phyloP scores from a whole-genome alignment of 2,113 vertebrate species.

The Phaetusa simplex region DNA sequence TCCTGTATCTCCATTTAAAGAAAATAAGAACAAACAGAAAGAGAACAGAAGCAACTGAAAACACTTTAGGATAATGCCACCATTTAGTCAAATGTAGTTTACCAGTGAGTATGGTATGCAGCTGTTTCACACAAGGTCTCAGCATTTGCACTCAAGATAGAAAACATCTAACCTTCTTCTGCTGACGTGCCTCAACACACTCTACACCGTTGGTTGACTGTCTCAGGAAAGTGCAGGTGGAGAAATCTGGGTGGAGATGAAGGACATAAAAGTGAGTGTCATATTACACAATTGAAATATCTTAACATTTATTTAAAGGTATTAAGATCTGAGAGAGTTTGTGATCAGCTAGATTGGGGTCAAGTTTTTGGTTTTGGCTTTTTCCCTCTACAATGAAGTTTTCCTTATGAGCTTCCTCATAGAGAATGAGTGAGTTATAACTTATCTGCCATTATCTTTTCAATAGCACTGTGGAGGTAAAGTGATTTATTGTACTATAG shows the following conservation, averaged over 20 bases:
- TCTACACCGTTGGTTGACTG: background rate
- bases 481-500: background rate
- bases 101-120: background rate
- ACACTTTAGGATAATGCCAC: background rate
- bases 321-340: background rate
- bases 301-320: background rate
- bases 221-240: background rate
- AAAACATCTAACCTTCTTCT: background rate
- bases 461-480: background rate
- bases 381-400: background rate
- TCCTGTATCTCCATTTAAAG: background rate
- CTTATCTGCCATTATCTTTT: background rate
- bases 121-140: background rate
- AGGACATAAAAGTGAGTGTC: background rate
- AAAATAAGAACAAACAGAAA: background rate
- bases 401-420: background rate
- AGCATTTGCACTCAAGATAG: background rate
- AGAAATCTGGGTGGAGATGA: background rate
- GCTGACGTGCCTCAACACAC: background rate
- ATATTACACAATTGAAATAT: background rate
- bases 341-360: background rate
- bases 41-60: background rate
- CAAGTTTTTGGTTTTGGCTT: fast-evolving
- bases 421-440: background rate
- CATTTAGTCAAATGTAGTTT: background rate